phyloP scores from a whole-genome alignment of 2,797 vertebrate genomes.

The Crenuchus spilurus region DNA sequence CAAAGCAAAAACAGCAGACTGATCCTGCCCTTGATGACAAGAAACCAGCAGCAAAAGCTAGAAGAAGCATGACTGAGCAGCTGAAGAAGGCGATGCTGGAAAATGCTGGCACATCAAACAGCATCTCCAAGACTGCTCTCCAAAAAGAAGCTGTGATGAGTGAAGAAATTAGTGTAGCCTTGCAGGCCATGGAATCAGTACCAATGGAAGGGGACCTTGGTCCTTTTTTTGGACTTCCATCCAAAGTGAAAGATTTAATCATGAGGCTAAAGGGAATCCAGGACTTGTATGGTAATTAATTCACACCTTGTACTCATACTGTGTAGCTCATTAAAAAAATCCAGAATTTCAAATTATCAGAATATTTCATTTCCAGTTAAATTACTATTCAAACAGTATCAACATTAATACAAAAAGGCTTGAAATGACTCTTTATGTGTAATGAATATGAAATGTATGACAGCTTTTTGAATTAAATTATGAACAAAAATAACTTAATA shows the following conservation, averaged over 20 bases:
- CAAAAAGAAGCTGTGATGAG: conserved; percentile 83
- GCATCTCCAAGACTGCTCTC: conserved; percentile 74
- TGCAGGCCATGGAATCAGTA: conserved; percentile 76
- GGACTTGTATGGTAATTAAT: conserved; percentile 87
- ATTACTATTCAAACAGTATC: no score
- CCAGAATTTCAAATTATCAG: no score
- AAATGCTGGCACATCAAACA: conserved; percentile 82
- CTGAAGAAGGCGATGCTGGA: conserved; percentile 88
- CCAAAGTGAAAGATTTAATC: conserved; percentile 91
- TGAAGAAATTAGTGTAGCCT: conserved; percentile 85
- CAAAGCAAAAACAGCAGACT: not conserved
- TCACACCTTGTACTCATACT: not conserved
- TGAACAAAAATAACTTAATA: no score
- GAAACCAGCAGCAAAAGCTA: conserved; percentile 48
- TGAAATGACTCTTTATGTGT: no score
- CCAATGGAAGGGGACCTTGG: conserved; percentile 81
- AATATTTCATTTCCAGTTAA: no score
- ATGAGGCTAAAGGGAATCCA: conserved; percentile 84
- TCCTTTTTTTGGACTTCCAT: conserved; percentile 94
- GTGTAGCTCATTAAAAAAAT: no score
- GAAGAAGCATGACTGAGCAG: conserved; percentile 83
- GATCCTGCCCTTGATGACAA: conserved; percentile 10
- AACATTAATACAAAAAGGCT: no score
- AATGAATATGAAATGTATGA: no score
- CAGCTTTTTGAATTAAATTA: no score